These are phyloP conservation scores for Nyctibius bracteatus DNA, from an alignment of 2,113 vertebrate species.

Conservation along the genomic window DNA sequence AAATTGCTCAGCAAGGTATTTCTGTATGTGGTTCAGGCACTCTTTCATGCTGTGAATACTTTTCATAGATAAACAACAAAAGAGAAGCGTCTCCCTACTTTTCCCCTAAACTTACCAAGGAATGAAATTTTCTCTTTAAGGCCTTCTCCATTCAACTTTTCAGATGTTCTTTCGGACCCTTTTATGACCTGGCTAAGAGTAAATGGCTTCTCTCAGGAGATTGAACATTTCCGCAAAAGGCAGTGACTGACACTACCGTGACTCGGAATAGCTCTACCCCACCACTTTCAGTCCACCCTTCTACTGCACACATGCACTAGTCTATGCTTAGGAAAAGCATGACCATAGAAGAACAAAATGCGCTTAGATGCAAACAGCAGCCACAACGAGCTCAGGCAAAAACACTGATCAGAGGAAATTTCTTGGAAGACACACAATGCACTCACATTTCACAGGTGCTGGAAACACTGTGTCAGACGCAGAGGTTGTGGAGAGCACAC, in stretches of 20 bases:
- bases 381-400: background rate
- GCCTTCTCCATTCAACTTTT: background rate
- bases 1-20: background rate
- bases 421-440: background rate
- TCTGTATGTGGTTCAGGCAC: background rate
- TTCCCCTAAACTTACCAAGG: background rate
- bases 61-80: background rate
- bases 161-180: background rate
- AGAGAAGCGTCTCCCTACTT: background rate
- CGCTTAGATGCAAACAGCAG: background rate
- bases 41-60: background rate
- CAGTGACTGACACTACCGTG: background rate
- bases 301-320: background rate
- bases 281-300: background rate
- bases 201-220: background rate
- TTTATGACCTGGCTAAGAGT: background rate
- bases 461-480: background rate
- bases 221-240: background rate
- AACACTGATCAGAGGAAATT: background rate
- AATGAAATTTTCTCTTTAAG: background rate
- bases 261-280: background rate
- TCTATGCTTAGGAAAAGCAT: background rate
- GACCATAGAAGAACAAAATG: background rate
- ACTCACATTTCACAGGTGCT: fast-evolving
- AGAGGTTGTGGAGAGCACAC: background rate